Conservation (phyloP, 2,888 invertebrate species). For the Dusona sp. region DNA sequence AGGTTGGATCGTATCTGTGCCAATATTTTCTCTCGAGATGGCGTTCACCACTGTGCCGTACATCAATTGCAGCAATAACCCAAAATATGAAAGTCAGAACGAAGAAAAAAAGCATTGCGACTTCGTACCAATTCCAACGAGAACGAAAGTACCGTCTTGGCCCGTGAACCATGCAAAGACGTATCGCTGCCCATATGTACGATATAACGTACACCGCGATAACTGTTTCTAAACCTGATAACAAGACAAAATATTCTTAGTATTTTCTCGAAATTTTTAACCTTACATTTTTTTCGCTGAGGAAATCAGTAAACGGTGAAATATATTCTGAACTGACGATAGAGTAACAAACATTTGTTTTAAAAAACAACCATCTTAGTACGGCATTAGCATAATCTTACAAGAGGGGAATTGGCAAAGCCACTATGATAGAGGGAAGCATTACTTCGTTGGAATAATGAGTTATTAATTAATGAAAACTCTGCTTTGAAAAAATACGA, state of each 20-base stretch:
- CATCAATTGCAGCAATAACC: constrained; percentile 87
- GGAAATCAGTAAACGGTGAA: too few species aligned
- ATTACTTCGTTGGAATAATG: too few species aligned
- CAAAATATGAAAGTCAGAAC: constrained; percentile 88
- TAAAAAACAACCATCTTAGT: too few species aligned
- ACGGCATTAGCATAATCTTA: too few species aligned
- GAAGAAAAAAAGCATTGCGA: constrained; percentile 87
- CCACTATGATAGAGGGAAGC: too few species aligned
- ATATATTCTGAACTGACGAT: too few species aligned
- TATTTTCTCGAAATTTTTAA: neutral
- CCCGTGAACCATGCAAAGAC: constrained; percentile 87
- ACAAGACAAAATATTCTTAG: neutral
- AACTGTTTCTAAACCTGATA: constrained; percentile 78
- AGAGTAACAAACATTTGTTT: too few species aligned
- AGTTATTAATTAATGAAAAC: neutral
- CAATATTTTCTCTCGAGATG: constrained; percentile 88
- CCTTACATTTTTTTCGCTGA: neutral
- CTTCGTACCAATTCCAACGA: constrained; percentile 88
- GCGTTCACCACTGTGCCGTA: constrained; percentile 83
- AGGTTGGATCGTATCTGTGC: constrained; percentile 88
- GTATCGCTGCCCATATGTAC: constrained; percentile 86
- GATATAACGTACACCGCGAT: constrained; percentile 86
- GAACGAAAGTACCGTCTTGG: constrained; percentile 86
- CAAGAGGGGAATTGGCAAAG: too few species aligned
- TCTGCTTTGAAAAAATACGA: neutral